These are phyloP conservation scores for Lithobates pipiens DNA, from an alignment of 2,797 vertebrate species.

Conservation along the genomic window DNA sequence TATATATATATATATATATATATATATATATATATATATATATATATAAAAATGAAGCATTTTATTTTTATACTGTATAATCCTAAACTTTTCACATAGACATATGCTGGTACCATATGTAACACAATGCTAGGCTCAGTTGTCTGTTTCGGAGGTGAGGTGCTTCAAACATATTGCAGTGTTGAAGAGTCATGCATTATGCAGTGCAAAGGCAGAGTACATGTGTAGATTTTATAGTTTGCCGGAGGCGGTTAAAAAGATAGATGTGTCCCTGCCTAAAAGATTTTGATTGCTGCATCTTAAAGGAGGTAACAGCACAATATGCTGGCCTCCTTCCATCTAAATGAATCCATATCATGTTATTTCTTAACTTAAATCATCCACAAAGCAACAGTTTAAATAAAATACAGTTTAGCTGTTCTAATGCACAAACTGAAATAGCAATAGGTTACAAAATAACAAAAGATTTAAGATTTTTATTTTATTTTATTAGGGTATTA, in stretches of 20 bases:
- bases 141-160: conserved; percentile 18
- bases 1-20: no score
- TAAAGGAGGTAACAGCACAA: conserved; percentile 32
- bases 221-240: conserved; percentile 50
- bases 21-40: no score
- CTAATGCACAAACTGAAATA: conserved; percentile 4
- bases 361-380: conserved; percentile 15
- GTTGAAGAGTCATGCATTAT: conserved; percentile 49
- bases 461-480: no score
- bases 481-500: no score
- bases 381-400: background rate
- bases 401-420: background rate
- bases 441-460: no score
- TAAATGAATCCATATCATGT: conserved; percentile 14
- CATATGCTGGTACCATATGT: conserved; percentile 46
- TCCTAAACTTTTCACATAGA: background rate
- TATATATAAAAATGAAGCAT: background rate
- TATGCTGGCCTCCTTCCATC: conserved; percentile 14
- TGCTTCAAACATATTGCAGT: conserved; percentile 40
- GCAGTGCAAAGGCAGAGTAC: conserved; percentile 40
- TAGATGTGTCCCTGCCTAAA: conserved; percentile 39
- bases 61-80: background rate
- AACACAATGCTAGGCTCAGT: conserved; percentile 7
- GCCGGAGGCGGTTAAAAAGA: conserved; percentile 46
- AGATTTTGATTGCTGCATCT: conserved; percentile 44